phyloP scores from a whole-genome alignment of 2,113 vertebrate species.

The Oceanites oceanicus region DNA sequence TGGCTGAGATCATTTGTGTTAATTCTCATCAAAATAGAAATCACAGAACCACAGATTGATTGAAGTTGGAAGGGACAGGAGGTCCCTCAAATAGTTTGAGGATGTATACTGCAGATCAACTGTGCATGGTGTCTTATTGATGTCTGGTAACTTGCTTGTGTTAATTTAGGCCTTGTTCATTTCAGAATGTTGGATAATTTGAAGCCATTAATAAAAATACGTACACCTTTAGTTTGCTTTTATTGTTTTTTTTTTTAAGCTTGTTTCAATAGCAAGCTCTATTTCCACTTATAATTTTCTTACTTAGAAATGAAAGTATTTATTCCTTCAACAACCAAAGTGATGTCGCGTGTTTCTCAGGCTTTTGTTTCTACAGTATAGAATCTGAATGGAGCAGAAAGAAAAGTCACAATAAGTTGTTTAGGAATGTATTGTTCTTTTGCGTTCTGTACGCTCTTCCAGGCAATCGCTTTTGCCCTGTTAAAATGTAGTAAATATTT shows the following conservation, averaged over 20 bases:
- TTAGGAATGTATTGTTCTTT: not conserved
- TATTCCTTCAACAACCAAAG: not conserved
- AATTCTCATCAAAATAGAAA: not conserved
- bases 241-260: not conserved
- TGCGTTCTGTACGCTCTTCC: not conserved
- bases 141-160: not conserved
- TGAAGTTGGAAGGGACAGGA: not conserved
- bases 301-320: not conserved
- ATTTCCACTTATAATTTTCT: not conserved
- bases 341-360: not conserved
- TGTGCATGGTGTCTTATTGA: not conserved
- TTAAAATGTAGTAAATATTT: not conserved
- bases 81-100: not conserved
- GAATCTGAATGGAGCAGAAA: not conserved
- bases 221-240: not conserved
- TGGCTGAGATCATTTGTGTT: not conserved
- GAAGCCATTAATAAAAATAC: not conserved
- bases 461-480: not conserved
- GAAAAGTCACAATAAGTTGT: not conserved
- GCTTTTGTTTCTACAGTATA: not conserved
- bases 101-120: not conserved
- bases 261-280: not conserved
- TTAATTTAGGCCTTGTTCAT: not conserved
- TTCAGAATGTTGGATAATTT: not conserved
- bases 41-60: not conserved